Conservation (phyloP, 2,113 vertebrate species). For the Cephalopterus ornatus region DNA sequence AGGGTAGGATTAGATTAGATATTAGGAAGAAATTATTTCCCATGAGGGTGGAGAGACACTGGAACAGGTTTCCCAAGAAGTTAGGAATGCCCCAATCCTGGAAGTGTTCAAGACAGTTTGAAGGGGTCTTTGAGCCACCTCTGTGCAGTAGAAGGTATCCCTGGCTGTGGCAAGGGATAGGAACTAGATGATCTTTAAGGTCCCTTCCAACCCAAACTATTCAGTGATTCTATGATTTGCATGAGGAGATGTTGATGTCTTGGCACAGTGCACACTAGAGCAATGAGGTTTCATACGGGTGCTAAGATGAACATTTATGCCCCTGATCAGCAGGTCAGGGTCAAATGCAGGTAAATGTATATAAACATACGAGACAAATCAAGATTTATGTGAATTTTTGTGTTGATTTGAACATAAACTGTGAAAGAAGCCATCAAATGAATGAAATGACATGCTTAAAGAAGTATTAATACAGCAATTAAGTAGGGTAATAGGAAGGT, state of each 20-base stretch:
- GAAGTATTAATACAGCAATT: neutral
- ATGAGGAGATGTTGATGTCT: neutral
- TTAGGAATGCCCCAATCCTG: neutral
- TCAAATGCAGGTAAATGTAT: neutral
- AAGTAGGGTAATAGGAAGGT: neutral
- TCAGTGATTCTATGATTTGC: neutral
- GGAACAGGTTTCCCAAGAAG: neutral
- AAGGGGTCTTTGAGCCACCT: neutral
- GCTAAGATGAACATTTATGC: neutral
- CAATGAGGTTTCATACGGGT: rapidly evolving
- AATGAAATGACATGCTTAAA: neutral
- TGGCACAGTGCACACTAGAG: neutral
- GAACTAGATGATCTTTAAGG: neutral
- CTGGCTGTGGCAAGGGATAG: neutral
- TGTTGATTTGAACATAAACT: neutral
- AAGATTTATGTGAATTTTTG: neutral
- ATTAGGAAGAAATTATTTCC: neutral
- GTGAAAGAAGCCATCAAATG: neutral
- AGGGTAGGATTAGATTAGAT: neutral
- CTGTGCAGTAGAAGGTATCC: neutral
- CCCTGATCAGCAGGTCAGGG: neutral
- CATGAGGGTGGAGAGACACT: neutral
- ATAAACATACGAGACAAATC: neutral
- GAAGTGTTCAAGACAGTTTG: neutral
- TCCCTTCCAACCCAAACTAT: neutral